phyloP scores from a whole-genome alignment of 1,140 invertebrate species.

The Oscheius sp. region DNA sequence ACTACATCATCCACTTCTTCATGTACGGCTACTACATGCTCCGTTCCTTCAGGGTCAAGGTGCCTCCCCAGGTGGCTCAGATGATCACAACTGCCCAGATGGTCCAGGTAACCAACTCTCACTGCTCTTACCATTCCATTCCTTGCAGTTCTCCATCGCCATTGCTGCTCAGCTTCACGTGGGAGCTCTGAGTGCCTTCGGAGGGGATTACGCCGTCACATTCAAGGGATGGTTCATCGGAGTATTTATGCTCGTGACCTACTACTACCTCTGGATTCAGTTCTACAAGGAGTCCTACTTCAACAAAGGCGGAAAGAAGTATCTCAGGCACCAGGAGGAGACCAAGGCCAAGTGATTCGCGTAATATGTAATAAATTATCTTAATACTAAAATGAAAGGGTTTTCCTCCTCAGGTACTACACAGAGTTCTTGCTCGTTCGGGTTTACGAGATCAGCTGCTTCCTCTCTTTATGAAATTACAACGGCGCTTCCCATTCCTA shows the following conservation, averaged over 20 bases:
- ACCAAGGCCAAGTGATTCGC: background rate
- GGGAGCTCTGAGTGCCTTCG: constrained; percentile 26
- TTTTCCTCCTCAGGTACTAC: too few species aligned
- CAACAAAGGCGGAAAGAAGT: constrained; percentile 54
- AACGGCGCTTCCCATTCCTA: too few species aligned
- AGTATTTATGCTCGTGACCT: constrained; percentile 56
- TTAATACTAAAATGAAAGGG: too few species aligned
- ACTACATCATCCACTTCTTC: constrained; percentile 65
- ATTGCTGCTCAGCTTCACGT: constrained; percentile 54
- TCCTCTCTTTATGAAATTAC: too few species aligned
- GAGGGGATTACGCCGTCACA: constrained; percentile 47
- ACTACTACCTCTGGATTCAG: constrained; percentile 57
- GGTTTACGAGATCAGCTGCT: too few species aligned
- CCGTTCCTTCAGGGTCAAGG: constrained; percentile 62
- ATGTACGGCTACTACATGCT: constrained; percentile 67
- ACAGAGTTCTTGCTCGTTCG: too few species aligned
- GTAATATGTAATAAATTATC: too few species aligned
- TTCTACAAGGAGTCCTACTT: constrained; percentile 58
- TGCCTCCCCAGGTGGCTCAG: constrained; percentile 65
- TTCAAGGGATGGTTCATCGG: constrained; percentile 49
- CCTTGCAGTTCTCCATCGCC: constrained; percentile 49
- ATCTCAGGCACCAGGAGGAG: constrained; percentile 43
- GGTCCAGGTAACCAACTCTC: constrained; percentile 58
- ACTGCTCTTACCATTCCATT: background rate
- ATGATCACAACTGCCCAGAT: constrained; percentile 66